Evolutionary conservation across 1,140 invertebrate genomes (phyloP).

Genomic region (Grapholita molesta): DNA sequence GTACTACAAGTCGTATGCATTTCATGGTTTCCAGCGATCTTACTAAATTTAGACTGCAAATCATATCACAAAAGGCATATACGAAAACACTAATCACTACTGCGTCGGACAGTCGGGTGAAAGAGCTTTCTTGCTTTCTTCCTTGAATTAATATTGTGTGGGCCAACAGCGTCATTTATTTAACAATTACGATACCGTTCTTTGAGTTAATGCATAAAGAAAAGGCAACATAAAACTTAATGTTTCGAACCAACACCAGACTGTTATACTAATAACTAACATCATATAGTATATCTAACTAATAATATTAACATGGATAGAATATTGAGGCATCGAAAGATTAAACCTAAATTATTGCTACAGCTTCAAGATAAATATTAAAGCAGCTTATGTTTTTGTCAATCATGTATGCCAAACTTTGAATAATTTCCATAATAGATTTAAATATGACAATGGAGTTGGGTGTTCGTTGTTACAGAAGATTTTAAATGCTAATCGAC

Average conservation of each 20-base stretch:
- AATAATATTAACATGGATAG: not conserved
- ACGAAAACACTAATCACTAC: not conserved
- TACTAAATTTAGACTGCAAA: too few relatives aligned
- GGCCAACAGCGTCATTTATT: not conserved
- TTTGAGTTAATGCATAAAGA: not conserved
- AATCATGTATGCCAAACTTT: not conserved
- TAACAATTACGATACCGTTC: not conserved
- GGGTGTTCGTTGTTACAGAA: not conserved
- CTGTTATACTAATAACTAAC: not conserved
- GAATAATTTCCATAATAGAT: not conserved
- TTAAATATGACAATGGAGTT: not conserved
- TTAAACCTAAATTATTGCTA: not conserved
- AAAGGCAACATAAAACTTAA: not conserved
- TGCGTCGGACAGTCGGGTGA: too few relatives aligned
- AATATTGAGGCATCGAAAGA: not conserved
- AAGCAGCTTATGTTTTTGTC: not conserved
- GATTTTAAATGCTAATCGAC: not conserved
- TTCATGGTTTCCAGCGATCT: too few relatives aligned
- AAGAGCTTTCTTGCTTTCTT: too few relatives aligned
- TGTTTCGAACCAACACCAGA: not conserved
- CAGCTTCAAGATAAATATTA: not conserved
- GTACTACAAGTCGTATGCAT: too few relatives aligned
- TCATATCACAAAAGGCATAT: too few relatives aligned
- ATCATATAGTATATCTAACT: not conserved
- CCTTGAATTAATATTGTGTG: too few relatives aligned